Conservation (phyloP, 2,888 invertebrate species). For the Drosophila subsilvestris region DNA sequence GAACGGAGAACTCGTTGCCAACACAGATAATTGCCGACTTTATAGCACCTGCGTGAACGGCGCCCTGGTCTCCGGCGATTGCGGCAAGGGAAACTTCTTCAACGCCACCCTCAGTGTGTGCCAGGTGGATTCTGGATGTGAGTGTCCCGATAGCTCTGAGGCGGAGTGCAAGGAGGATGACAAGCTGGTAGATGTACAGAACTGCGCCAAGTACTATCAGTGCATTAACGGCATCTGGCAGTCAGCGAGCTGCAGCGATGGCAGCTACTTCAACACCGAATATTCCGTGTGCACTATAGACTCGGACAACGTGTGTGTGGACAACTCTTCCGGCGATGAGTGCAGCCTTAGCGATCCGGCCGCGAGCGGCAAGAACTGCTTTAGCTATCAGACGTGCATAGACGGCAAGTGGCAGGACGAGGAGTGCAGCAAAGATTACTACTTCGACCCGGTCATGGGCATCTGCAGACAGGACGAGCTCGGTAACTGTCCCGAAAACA, state of each 20-base stretch:
- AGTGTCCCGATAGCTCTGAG: conserved; percentile 44
- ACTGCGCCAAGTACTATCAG: conserved; percentile 46
- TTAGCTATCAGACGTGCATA: conserved; percentile 56
- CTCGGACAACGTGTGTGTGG: conserved; percentile 29
- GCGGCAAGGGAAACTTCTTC: conserved; percentile 68
- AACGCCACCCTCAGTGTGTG: conserved; percentile 25
- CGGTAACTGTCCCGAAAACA: conserved; percentile 52
- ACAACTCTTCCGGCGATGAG: background rate
- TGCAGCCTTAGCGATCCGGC: conserved; percentile 38
- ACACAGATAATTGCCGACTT: conserved; percentile 60
- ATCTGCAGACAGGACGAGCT: conserved; percentile 55
- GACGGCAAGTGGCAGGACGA: conserved; percentile 52
- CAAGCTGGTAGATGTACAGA: background rate
- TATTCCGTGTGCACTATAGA: conserved; percentile 40
- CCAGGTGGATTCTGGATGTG: conserved; percentile 31
- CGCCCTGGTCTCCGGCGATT: conserved; percentile 58
- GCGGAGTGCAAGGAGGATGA: conserved; percentile 39
- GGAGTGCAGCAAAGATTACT: conserved; percentile 55
- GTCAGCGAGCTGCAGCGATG: conserved; percentile 42
- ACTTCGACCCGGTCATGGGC: conserved; percentile 49
- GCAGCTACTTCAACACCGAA: conserved; percentile 45
- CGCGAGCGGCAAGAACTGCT: conserved; percentile 44
- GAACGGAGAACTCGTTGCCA: conserved; percentile 59
- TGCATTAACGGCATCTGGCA: conserved; percentile 51
- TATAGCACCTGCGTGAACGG: conserved; percentile 71